A percentile compares a stretch with the other conserved stretches of the same genome.
Conservation (phyloP, 2,113 vertebrate genomes). For the Panthera leo region DNA sequence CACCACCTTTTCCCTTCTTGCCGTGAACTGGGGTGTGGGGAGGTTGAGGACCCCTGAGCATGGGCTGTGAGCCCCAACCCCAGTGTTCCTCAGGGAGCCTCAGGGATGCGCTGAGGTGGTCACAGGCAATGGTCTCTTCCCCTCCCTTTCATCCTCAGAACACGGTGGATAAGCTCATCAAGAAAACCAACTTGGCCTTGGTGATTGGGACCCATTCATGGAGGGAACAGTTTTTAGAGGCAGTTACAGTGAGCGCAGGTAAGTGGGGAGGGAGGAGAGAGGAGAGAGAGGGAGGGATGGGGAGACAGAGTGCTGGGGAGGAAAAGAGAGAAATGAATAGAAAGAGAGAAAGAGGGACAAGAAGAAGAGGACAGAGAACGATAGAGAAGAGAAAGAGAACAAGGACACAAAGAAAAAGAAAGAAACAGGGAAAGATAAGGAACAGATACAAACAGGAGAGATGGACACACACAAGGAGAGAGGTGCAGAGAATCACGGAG, state of each 20-base stretch:
- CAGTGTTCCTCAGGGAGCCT: fast-evolving
- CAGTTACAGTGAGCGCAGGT: constrained; percentile 96
- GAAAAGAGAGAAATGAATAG: background rate
- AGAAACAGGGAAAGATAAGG: background rate
- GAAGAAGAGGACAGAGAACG: background rate
- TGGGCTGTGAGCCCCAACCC: background rate
- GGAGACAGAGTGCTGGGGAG: background rate
- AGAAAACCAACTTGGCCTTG: constrained; percentile 96
- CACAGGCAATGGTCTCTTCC: background rate
- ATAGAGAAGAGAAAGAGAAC: background rate
- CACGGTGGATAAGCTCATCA: constrained; percentile 97
- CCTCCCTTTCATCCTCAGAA: constrained; percentile 83
- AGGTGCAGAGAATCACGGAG: background rate
- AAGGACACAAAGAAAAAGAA: background rate
- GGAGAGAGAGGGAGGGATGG: background rate
- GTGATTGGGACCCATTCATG: constrained; percentile 97
- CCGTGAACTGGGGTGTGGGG: background rate
- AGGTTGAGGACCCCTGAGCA: background rate
- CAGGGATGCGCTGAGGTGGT: background rate
- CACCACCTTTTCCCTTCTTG: fast-evolving
- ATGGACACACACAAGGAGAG: background rate
- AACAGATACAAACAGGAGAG: background rate
- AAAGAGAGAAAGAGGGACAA: background rate
- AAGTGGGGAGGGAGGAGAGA: constrained; percentile 52
- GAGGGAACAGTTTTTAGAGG: constrained; percentile 96